Base-by-base conservation (phyloP, 2,113 vertebrate genomes). In the Anthoscopus minutus region DNA sequence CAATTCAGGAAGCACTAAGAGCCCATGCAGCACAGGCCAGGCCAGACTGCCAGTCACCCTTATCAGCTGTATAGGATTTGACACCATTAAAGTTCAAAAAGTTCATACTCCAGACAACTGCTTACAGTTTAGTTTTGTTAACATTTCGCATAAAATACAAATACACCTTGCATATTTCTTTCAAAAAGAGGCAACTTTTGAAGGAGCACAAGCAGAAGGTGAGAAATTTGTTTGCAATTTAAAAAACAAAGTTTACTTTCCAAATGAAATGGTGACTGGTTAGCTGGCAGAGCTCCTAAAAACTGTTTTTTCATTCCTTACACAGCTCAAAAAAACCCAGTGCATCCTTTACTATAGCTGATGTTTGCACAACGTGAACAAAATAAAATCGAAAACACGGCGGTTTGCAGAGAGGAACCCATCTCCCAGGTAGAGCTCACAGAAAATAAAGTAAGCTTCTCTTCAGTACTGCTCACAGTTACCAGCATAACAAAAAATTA, bases 1-100 rank as follows among this genome's bases (percentile, higher is more conserved):
- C 42, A 35, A 56, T 71, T 90, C 67, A 71, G 47, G 80, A 86
- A 89, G 72, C 0, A 0, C 79, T 58, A 65, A 69, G 0, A 70
- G 35, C 35, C 66, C 0, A 0, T 11, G 27, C 16, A 42, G 27
- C 4, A 1, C 47, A 81, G 73, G 73, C 69, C 65, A 74, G 13
- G 33, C n/a, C 27, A n/a, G 42, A 53, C 35, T 50, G 45, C 28
- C 81, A 66, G 81, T 40, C 1, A 7, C 13, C 15, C 16, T 42
- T 35, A 60, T 35, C n/a, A 53, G 25, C 17, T 47, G 12, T 6
- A 27, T 2, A 44, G 30, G 35, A 64, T 40, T 58, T 73, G 31
- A 83, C 14, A 66, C 8, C n/a, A 37, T 9, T n/a, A 3, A 81
- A 61, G 31, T 61, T 48, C 10, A 31, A 93, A 57, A 88, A 86